Evolutionary conservation across 1,140 invertebrate genomes (phyloP).

Genomic region (Bradysia coprophila): DNA sequence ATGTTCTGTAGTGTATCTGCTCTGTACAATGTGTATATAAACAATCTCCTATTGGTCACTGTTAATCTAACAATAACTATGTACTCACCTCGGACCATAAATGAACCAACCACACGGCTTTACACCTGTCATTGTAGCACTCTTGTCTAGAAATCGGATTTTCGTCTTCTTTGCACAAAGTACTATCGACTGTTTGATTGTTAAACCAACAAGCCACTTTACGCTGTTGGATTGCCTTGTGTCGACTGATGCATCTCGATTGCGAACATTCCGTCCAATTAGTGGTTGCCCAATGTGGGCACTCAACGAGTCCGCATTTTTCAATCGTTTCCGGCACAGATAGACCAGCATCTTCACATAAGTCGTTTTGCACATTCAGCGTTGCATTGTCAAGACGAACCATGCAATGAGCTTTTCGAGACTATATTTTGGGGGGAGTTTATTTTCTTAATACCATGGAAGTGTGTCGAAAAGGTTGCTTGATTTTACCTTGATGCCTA

Average conservation of each 20-base stretch:
- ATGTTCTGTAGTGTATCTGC: background rate
- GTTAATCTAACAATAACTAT: too few relatives aligned
- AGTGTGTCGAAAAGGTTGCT: background rate
- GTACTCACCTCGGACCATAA: slow-evolving; percentile 68
- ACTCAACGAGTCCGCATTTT: slow-evolving; percentile 45
- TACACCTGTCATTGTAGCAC: slow-evolving; percentile 61
- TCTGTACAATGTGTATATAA: background rate
- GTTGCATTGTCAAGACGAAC: slow-evolving; percentile 30
- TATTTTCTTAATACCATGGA: background rate
- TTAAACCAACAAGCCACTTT: slow-evolving; percentile 46
- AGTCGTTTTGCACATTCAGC: slow-evolving; percentile 35
- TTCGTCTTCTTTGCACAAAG: slow-evolving; percentile 42
- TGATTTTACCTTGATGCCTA: slow-evolving; percentile 1
- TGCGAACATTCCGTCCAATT: slow-evolving; percentile 52
- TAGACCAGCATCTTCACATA: slow-evolving; percentile 52
- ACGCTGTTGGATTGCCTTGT: slow-evolving; percentile 61
- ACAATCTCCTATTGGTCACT: too few relatives aligned
- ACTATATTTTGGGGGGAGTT: slow-evolving; percentile 2
- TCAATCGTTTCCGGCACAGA: slow-evolving; percentile 40
- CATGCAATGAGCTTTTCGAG: slow-evolving; percentile 6
- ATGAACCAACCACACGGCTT: slow-evolving; percentile 64
- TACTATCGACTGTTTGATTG: slow-evolving; percentile 36
- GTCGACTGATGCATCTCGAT: slow-evolving; percentile 54
- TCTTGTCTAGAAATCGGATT: slow-evolving; percentile 51
- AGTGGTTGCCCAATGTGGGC: slow-evolving; percentile 48